These are phyloP conservation scores for Moxostoma hubbsi DNA, from an alignment of 2,797 vertebrate species.

Conservation along the genomic window DNA sequence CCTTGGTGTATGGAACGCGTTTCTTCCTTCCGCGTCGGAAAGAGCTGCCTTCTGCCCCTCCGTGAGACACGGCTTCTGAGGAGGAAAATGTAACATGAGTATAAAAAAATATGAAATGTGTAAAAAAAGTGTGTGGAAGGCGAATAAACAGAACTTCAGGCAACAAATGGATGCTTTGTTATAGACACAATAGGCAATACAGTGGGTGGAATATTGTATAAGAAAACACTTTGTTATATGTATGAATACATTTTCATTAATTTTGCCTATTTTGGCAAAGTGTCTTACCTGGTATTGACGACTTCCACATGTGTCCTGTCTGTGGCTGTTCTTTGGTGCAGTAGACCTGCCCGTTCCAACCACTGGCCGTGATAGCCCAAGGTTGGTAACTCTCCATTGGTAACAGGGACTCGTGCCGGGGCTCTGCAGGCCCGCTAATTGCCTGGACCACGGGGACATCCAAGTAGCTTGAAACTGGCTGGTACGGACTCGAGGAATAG, in stretches of 20 bases:
- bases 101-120: background rate
- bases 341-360: conserved; percentile 96
- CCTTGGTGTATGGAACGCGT: conserved; percentile 97
- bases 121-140: background rate
- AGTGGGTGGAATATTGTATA: background rate
- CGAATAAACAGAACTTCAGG: too few species aligned
- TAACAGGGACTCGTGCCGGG: conserved; percentile 89
- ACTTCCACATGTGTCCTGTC: conserved; percentile 92
- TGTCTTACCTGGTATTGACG: conserved; percentile 88
- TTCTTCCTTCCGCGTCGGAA: conserved; percentile 95
- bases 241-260: background rate
- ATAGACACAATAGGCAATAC: background rate
- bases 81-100: background rate
- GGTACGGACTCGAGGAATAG: conserved; percentile 92
- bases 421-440: conserved; percentile 88
- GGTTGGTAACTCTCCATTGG: conserved; percentile 98
- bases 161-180: background rate
- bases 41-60: conserved; percentile 81
- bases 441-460: conserved; percentile 93
- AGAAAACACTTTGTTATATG: background rate
- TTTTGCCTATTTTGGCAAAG: background rate
- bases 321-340: conserved; percentile 95
- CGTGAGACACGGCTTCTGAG: conserved; percentile 70
- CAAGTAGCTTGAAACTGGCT: conserved; percentile 91
- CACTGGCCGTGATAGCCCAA: conserved; percentile 89